Evolutionary conservation across 2,888 invertebrate genomes (phyloP), one percentile per base, ranked within the genome.

Genomic region (Aleiodes leptofemur): DNA sequence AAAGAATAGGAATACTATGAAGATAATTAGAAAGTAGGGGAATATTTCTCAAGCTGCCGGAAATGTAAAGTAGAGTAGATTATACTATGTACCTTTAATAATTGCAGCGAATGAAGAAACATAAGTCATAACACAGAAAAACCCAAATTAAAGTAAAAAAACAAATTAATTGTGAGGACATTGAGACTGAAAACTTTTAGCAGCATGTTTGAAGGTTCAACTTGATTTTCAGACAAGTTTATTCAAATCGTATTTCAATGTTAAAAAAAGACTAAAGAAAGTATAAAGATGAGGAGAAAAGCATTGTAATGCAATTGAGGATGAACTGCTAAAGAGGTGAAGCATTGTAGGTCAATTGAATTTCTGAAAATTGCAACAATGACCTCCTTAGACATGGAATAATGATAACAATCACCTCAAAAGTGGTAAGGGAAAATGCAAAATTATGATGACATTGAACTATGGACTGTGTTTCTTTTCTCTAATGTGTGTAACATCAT

Each of bases 1-100:
- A 56, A 43, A 57, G 57, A 57, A 59, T 29, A 59, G 50, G 11
- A 48, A 76, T 76, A 76, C 55, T 73, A 55, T 31, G 53, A 74
- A 72, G 66, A 76, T 76, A 76, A 78, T 76, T 76, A 74, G 72
- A 64, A 73, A 74, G 53, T 51, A 51, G 38, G 13, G 34, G 61
- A 64, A 69, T 48, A 59, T 23, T n/a, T 61, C 51, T 43, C 48
- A 57, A 57, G 69, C 74, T 51, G 14, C 61, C 74, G 74, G 61
- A 74, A 61, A 69, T 72, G 53, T 43, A 8, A 23, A 23, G 23
- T 23, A 23, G 61, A 43, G 48, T 64, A 9, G 16, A 64, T 64
- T 64, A 64, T 64, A 53, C 23, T 68, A 68, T 55, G 70, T 69
- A 34, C 6, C n/a, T 23, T 64, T 48, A 64, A 64, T 64, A 38